Evolutionary conservation across 2,113 vertebrate species (phyloP).

Genomic region (Mustela nigripes): DNA sequence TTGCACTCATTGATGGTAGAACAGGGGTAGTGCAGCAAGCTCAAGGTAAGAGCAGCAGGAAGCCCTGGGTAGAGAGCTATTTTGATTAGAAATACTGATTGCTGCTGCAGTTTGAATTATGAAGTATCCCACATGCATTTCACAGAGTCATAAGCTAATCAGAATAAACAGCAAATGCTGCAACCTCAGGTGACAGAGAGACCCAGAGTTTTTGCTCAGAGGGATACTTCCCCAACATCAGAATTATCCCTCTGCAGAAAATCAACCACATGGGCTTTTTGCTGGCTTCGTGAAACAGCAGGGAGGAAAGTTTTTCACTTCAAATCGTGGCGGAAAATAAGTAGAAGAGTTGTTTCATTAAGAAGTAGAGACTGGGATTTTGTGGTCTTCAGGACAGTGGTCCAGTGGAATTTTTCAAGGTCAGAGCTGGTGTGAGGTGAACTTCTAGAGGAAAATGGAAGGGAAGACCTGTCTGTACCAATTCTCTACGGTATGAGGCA

Average conservation of each 20-base stretch:
- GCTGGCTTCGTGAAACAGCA: neutral
- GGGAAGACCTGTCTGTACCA: neutral
- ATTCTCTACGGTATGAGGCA: neutral
- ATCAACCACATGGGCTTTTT: constrained; percentile 14
- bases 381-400: neutral
- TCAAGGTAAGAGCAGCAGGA: neutral
- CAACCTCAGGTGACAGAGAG: neutral
- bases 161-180: neutral
- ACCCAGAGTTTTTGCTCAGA: neutral
- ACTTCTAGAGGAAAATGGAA: neutral
- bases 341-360: neutral
- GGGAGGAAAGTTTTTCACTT: neutral
- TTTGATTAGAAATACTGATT: constrained; percentile 60
- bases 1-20: neutral
- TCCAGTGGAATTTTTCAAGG: neutral
- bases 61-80: neutral
- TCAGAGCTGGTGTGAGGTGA: neutral
- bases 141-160: constrained; percentile 38
- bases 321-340: neutral
- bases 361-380: neutral
- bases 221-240: neutral
- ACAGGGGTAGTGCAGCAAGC: neutral
- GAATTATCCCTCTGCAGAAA: constrained; percentile 49
- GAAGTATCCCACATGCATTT: neutral
- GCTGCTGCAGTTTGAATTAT: neutral